Evolutionary conservation across 2,113 vertebrate genomes (phyloP), one percentile per base, ranked within the genome.

Genomic region (Cyprinodon tularosa): DNA sequence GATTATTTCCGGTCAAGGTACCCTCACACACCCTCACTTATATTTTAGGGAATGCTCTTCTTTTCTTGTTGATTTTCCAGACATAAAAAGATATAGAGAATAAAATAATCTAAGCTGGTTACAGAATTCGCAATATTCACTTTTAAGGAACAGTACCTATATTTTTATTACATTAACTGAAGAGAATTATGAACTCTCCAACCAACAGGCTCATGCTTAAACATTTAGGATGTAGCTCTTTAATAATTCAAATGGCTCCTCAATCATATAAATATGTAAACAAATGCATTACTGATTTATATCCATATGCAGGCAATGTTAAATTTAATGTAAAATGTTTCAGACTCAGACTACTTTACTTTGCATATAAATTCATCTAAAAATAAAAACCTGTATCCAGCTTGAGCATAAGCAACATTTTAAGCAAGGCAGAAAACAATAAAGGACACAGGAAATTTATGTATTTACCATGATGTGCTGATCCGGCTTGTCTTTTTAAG

Each of bases 311-410:
- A n/a, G 17, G 62, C 53, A 39, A 61, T 40, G 66, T 66, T 36
- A 66, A 45, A 60, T 62, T 61, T 74, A 66, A 70, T 78, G 74
- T 79, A 66, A 83, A 76, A 78, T 79, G 62, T 72, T 42, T 4
- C 9, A 48, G 47, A 14, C 47, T 48, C 47, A 15, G 47, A 50
- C 47, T 50, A 50, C 15, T 50, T 50, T 50, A 17, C 47, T 50
- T 12, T 50, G 12, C 47, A 50, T 5, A 5, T 17, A 5, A 50
- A 17, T 50, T 50, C 6, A 15, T 50, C 12, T 50, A 50, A 50
- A 50, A 50, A 15, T 14, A 50, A 48, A 13, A 47, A 6, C 48
- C 48, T 8, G 48, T 15, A 14, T 15, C 17, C 13, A 5, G 48
- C 15, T 20, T 6, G 15, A 17, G 15, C 15, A 20, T 53, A 8